Evolutionary conservation across 2,113 vertebrate species (phyloP).

Genomic region (Cepphus grylle): DNA sequence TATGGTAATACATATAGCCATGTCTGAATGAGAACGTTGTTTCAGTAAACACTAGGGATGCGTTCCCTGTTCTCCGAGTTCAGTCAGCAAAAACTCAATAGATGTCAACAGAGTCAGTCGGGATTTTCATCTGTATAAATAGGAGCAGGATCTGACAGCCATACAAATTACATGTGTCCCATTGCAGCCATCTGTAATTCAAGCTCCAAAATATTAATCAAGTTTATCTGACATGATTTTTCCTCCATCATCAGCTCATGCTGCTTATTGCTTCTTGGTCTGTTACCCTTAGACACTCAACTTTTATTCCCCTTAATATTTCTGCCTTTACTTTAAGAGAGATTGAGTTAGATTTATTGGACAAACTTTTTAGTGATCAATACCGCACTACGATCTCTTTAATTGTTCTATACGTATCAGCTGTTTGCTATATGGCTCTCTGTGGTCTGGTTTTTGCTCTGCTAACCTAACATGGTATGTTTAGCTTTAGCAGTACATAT

Average conservation of each 20-base stretch:
- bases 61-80: not conserved
- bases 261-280: not conserved
- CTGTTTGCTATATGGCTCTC: not conserved
- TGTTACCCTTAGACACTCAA: not conserved
- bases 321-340: not conserved
- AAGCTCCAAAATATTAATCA: constrained; percentile 46
- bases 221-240: constrained; percentile 27
- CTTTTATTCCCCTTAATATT: not conserved
- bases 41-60: not conserved
- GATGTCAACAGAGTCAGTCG: not conserved
- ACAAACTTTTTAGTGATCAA: not conserved
- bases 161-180: constrained; percentile 44
- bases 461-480: rapidly evolving
- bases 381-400: not conserved
- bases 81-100: not conserved
- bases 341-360: not conserved
- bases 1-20: not conserved
- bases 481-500: not conserved
- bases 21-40: not conserved
- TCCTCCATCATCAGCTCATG: not conserved
- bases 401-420: not conserved
- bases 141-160: constrained; percentile 36
- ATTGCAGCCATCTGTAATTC: constrained; percentile 37
- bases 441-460: not conserved
- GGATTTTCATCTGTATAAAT: constrained; percentile 27